These are phyloP conservation scores for Drosophila orosa DNA, from an alignment of 1,140 invertebrate genomes.

Conservation along the genomic window DNA sequence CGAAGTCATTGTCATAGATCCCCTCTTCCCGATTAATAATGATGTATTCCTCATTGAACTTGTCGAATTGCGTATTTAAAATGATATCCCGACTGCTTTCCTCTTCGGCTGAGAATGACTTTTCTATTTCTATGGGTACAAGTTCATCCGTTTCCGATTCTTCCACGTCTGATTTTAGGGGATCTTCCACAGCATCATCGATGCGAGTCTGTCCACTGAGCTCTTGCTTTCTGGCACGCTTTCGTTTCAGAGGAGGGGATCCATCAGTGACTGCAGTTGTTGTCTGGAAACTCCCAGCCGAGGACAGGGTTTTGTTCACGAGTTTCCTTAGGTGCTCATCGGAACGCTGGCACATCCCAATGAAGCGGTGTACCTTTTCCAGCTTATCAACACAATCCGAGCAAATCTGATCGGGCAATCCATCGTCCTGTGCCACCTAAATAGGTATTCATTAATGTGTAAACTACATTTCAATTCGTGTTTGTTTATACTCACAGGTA, in stretches of 20 bases:
- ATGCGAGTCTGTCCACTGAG: not conserved
- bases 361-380: constrained; percentile 47
- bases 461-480: not conserved
- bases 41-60: not conserved
- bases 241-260: not conserved
- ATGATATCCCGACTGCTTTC: not conserved
- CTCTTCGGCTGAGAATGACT: not conserved
- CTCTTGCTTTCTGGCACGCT: constrained; percentile 38
- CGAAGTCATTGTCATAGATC: not conserved
- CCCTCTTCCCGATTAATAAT: not conserved
- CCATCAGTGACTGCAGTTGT: not conserved
- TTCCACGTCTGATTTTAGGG: not conserved
- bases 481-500: constrained; percentile 33
- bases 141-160: not conserved
- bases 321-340: constrained; percentile 56
- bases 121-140: not conserved
- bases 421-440: constrained; percentile 58
- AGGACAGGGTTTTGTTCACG: constrained; percentile 60
- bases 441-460: not conserved
- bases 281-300: constrained; percentile 28
- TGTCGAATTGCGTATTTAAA: not conserved
- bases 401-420: constrained; percentile 73
- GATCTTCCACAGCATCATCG: not conserved
- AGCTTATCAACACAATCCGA: constrained; percentile 43
- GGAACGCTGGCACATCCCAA: constrained; percentile 48